Percentiles rank a stretch among this genome's conserved stretches.
Conservation (phyloP, 2,888 invertebrate species). For the Diachrysia chrysitis region DNA sequence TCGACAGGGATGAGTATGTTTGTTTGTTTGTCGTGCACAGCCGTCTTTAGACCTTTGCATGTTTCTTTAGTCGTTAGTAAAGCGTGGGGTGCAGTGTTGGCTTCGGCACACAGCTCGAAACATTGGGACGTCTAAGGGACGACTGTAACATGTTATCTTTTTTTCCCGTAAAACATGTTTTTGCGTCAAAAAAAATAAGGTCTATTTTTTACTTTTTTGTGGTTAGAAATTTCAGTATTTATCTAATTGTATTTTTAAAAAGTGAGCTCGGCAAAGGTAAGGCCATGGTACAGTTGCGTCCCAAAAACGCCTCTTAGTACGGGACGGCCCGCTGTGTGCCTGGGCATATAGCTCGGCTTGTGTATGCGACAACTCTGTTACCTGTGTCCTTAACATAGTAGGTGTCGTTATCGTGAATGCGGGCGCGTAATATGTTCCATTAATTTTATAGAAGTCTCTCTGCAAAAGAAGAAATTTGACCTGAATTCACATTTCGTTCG, state of each 20-base stretch:
- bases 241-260: not conserved
- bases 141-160: slow-evolving; percentile 12
- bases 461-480: slow-evolving; percentile 82
- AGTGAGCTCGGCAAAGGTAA: not conserved
- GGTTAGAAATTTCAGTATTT: not conserved
- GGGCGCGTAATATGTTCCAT: slow-evolving; percentile 84
- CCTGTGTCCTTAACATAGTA: slow-evolving; percentile 79
- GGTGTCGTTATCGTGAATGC: slow-evolving; percentile 80
- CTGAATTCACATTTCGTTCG: slow-evolving; percentile 55
- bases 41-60: slow-evolving; percentile 83
- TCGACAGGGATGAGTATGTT: slow-evolving; percentile 54
- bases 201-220: no score
- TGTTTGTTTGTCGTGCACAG: slow-evolving; percentile 74
- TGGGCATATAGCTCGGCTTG: slow-evolving; percentile 54
- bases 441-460: slow-evolving; percentile 89
- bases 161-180: not conserved
- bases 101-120: slow-evolving; percentile 48
- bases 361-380: slow-evolving; percentile 72
- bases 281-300: slow-evolving; percentile 10
- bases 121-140: slow-evolving; percentile 24
- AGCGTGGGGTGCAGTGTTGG: slow-evolving; percentile 67
- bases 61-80: slow-evolving; percentile 57
- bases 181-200: no score
- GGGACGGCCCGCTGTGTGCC: slow-evolving; percentile 25
- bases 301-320: slow-evolving; percentile 13